Evolutionary conservation across 2,113 vertebrate genomes (phyloP).

Genomic region (Heterochromis multidens): DNA sequence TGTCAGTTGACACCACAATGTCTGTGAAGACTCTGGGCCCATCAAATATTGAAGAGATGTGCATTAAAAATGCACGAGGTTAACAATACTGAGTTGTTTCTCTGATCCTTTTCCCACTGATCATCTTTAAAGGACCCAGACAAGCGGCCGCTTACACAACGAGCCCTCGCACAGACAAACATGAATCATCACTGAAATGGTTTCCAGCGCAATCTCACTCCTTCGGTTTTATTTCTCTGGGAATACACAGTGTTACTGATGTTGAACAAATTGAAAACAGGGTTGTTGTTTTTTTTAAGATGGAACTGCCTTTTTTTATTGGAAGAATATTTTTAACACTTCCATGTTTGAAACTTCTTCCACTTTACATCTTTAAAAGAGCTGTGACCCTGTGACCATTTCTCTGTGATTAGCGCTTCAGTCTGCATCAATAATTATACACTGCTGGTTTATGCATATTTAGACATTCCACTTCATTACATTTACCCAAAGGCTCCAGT

Average conservation of each 20-base stretch:
- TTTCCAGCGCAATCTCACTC: not conserved
- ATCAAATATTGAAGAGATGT: constrained; percentile 61
- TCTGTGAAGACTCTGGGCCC: constrained; percentile 12
- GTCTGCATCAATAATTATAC: constrained; percentile 31
- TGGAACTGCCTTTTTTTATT: not conserved
- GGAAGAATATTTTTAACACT: not conserved
- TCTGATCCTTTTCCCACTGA: constrained; percentile 22
- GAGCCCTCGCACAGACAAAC: not conserved
- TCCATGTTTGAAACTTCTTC: not conserved
- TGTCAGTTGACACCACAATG: constrained; percentile 17
- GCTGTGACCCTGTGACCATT: not conserved
- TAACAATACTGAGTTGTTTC: constrained; percentile 49
- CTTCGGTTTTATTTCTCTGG: not conserved
- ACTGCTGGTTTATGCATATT: constrained; percentile 1
- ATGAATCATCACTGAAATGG: not conserved
- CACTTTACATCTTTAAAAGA: not conserved
- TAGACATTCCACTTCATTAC: constrained; percentile 22
- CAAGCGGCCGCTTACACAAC: not conserved
- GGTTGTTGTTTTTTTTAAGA: not conserved
- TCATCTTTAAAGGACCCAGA: constrained; percentile 15
- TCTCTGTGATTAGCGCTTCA: constrained; percentile 17
- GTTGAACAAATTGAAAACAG: not conserved
- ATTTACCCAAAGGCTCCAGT: not conserved
- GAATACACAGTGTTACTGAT: not conserved
- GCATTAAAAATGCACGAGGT: constrained; percentile 58